Base-by-base conservation (phyloP, 2,888 invertebrate genomes). In the Drosophila birchii region DNA sequence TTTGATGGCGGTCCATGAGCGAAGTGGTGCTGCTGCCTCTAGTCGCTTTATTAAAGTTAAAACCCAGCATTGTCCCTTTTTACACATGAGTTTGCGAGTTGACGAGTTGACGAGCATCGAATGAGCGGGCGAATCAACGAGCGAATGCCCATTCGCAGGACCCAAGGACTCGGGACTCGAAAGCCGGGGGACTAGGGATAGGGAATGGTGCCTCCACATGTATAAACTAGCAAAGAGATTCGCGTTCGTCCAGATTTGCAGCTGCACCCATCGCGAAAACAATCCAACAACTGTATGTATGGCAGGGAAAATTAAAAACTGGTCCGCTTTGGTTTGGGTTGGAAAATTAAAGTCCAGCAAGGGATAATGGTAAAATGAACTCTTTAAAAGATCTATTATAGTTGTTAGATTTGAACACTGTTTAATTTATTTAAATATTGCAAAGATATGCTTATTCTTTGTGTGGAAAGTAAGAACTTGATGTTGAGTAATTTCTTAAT, bases 11-110 rank as follows among this genome's bases (percentile, higher is more conserved):
- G 85, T 61, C 45, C 47, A 26, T 34, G 43, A 32, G 38, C 36
- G 38, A 18, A 47, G 47, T 23, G 44, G 23, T 8, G 7, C n/a
- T 29, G 47, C 47, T 29, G 12, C 75, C 69, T 78, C 69, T 78
- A 82, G 86, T 88, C 78, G 85, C 89, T 86, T 79, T 86, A 86
- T 88, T 86, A 86, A 86, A 86, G 89, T 86, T 81, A 85, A 87
- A 86, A 78, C 80, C 80, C 75, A 76, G 78, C 73, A 89, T 88
- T 86, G 86, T 88, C 75, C 80, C 70, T 66, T 82, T 84, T 88
- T 76, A 74, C 79, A 86, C 87, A 88, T 76, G 75, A 75, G 75
- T 75, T 74, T 71, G 74, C 55, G 49, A 74, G 56, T 74, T 74
- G 63, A 64, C 55, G 49, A 74, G 56, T 74, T 74, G 63, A 64